phyloP scores from a whole-genome alignment of 2,888 invertebrate species.

The Odiellus spinosus region DNA sequence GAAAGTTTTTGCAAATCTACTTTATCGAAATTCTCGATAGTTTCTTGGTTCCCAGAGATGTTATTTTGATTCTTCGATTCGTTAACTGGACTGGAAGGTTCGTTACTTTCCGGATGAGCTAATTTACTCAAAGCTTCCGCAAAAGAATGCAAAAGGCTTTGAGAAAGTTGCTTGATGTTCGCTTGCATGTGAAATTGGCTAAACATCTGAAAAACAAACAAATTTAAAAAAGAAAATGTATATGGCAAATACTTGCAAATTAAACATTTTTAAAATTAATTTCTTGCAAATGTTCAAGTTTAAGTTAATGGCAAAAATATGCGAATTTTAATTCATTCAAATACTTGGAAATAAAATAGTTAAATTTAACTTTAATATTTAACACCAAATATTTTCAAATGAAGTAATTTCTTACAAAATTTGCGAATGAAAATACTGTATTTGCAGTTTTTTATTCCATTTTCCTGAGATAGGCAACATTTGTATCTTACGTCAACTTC shows the following conservation, averaged over 20 bases:
- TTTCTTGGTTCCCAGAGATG: no score
- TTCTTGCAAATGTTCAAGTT: not conserved
- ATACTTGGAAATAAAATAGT: not conserved
- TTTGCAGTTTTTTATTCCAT: no score
- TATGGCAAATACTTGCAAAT: no score
- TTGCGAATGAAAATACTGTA: no score
- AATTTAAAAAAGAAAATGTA: no score
- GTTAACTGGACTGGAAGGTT: not conserved
- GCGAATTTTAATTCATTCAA: not conserved
- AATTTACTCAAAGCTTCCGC: constrained; percentile 18
- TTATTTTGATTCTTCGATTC: no score
- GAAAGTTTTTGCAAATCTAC: no score
- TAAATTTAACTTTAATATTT: no score
- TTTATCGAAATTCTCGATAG: no score
- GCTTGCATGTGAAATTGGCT: constrained; percentile 26
- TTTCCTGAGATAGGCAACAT: no score
- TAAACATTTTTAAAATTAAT: not conserved
- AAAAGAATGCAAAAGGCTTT: constrained; percentile 30
- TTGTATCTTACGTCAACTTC: constrained; percentile 33
- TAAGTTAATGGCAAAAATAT: not conserved
- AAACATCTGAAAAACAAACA: constrained; percentile 31
- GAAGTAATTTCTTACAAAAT: no score
- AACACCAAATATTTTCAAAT: no score
- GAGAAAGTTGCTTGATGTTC: constrained; percentile 28
- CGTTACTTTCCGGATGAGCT: constrained; percentile 10